These are phyloP conservation scores for Thamnophis sirtalis DNA, from an alignment of 2,113 vertebrate species.

Conservation along the genomic window DNA sequence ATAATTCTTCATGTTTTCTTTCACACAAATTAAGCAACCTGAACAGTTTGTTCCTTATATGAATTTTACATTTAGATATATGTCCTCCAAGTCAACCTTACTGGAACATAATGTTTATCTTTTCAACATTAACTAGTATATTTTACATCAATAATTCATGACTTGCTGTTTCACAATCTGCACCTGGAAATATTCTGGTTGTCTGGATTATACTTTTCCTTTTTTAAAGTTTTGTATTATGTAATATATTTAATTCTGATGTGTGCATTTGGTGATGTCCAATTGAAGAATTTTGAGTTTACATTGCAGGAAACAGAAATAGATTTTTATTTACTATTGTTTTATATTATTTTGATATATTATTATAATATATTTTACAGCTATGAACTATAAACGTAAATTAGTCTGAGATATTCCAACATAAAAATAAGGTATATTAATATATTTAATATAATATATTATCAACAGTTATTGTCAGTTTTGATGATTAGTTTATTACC, in stretches of 20 bases:
- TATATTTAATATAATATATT: background rate
- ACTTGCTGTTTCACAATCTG: background rate
- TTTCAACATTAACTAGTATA: background rate
- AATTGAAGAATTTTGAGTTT: background rate
- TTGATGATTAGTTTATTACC: background rate
- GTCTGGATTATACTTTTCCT: background rate
- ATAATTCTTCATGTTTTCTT: background rate
- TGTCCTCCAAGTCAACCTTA: background rate
- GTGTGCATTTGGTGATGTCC: background rate
- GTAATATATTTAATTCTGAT: background rate
- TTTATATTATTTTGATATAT: background rate
- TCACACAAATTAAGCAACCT: background rate
- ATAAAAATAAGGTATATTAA: background rate
- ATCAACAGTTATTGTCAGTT: background rate
- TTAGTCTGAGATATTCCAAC: background rate
- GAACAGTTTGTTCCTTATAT: background rate
- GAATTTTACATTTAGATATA: background rate
- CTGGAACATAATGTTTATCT: background rate
- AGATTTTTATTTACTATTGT: background rate
- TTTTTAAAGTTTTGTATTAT: background rate
- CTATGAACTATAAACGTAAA: background rate
- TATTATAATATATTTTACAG: background rate
- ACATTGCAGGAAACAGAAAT: background rate
- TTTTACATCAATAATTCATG: background rate
- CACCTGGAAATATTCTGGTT: background rate